Evolutionary conservation across 2,113 vertebrate genomes (phyloP).

Genomic region (Nanorana parkeri): DNA sequence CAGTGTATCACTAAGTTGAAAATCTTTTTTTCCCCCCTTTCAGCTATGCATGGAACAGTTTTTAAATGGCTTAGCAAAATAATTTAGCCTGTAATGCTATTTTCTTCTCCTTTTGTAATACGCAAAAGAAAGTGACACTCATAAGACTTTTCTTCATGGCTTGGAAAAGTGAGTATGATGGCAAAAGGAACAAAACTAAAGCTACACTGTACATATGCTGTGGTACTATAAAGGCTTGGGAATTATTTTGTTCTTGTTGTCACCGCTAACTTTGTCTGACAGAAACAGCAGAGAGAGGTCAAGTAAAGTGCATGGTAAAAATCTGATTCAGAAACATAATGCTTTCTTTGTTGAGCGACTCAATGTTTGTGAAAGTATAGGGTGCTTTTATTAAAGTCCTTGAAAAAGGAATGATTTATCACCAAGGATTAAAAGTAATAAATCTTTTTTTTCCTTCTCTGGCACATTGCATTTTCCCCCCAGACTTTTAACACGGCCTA

Average conservation of each 20-base stretch:
- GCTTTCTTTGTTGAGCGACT: slow-evolving; percentile 28
- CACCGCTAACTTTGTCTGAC: slow-evolving; percentile 42
- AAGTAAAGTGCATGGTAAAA: slow-evolving; percentile 38
- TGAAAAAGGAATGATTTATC: slow-evolving; percentile 37
- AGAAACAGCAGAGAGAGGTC: slow-evolving; percentile 41
- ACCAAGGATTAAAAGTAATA: slow-evolving; percentile 28
- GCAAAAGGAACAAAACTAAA: slow-evolving; percentile 32
- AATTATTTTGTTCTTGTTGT: slow-evolving; percentile 45
- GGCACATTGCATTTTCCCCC: background rate
- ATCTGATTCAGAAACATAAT: slow-evolving; percentile 38
- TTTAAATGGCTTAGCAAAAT: background rate
- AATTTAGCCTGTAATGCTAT: background rate
- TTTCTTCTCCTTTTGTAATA: background rate
- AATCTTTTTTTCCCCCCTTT: too few relatives aligned
- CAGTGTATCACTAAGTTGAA: too few relatives aligned
- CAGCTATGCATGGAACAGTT: too few relatives aligned
- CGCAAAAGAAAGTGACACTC: slow-evolving; percentile 3
- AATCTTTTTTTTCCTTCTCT: slow-evolving; percentile 17
- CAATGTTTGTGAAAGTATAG: slow-evolving; percentile 19
- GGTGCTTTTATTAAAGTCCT: slow-evolving; percentile 25
- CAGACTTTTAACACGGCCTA: background rate
- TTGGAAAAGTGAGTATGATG: slow-evolving; percentile 13
- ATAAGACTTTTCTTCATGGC: background rate
- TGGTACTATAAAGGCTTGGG: slow-evolving; percentile 2
- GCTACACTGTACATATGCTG: background rate